Evolutionary conservation across 2,797 vertebrate species (phyloP), one percentile per base, ranked within the genome.

Genomic region (Oreochromis grahami): DNA sequence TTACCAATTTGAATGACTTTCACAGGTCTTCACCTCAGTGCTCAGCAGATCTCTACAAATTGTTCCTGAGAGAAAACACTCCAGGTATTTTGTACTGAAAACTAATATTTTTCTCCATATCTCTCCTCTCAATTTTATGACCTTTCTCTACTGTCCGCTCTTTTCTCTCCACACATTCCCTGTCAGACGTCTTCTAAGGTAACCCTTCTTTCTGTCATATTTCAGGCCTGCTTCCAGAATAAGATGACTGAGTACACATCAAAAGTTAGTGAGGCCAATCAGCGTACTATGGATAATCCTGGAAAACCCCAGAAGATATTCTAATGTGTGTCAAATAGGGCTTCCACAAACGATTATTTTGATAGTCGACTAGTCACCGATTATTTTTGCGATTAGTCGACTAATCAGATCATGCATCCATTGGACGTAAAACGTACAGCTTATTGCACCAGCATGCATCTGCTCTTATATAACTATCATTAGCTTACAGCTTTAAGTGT

Each of bases 301-400:
- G 58, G 58, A 63, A 36, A 36, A 36, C 1, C 2, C 32, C 58
- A 63, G 19, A 36, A 0, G 58, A 63, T 36, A n/a, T 8, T 63
- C 10, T 36, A n/a, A 36, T 63, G 10, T 0, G 2, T 0, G 0
- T 63, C 58, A 63, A 3, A 13, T n/a, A n/a, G n/a, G n/a, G n/a
- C n/a, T n/a, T n/a, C n/a, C n/a, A n/a, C n/a, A n/a, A n/a, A n/a
- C n/a, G n/a, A n/a, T n/a, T n/a, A n/a, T n/a, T n/a, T n/a, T n/a
- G n/a, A n/a, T n/a, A n/a, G n/a, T n/a, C n/a, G n/a, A n/a, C n/a
- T n/a, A n/a, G n/a, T n/a, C n/a, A n/a, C n/a, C n/a, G n/a, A n/a
- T n/a, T n/a, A n/a, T n/a, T n/a, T n/a, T n/a, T n/a, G n/a, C n/a
- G n/a, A n/a, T n/a, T n/a, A n/a, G n/a, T n/a, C n/a, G n/a, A n/a